A percentile compares a stretch with the other conserved stretches of the same genome.
phyloP scores from a whole-genome alignment of 2,797 vertebrate genomes.

The Nannoperca obscura region DNA sequence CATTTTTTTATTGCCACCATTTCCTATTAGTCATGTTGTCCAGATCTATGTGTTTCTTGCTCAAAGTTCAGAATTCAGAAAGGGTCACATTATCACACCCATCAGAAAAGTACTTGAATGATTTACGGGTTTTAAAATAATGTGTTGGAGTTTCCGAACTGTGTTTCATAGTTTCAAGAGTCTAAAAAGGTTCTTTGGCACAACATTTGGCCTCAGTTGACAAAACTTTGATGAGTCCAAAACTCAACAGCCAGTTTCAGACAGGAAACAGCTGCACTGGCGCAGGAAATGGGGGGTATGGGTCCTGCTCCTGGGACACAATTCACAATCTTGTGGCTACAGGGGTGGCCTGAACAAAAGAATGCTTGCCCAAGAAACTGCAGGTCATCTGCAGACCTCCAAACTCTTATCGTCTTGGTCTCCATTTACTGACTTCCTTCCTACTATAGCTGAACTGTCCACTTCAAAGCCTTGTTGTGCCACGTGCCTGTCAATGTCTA shows the following conservation, averaged over 20 bases:
- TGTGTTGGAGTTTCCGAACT: constrained; percentile 54
- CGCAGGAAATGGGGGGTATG: constrained; percentile 80
- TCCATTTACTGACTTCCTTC: constrained; percentile 78
- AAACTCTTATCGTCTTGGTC: constrained; percentile 55
- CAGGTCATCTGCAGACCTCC: constrained; percentile 77
- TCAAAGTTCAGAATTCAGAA: constrained; percentile 13
- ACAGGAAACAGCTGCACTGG: constrained; percentile 88
- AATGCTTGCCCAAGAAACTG: constrained; percentile 70
- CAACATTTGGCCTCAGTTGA: constrained; percentile 50
- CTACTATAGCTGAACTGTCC: constrained; percentile 52
- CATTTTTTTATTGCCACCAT: no score
- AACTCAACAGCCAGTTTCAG: constrained; percentile 82
- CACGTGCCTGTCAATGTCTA: constrained; percentile 48
- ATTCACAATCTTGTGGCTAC: constrained; percentile 78
- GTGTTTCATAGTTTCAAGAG: constrained; percentile 48
- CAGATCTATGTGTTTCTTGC: neutral
- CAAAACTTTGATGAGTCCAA: constrained; percentile 64
- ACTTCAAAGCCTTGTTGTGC: constrained; percentile 69
- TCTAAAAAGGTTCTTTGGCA: constrained; percentile 40
- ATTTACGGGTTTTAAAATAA: constrained; percentile 43
- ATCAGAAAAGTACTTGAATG: constrained; percentile 31
- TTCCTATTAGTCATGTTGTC: constrained; percentile 17
- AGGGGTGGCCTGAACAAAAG: constrained; percentile 79
- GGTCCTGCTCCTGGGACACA: constrained; percentile 78
- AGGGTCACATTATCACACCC: neutral